These are phyloP conservation scores for Lepeophtheirus nordmannii DNA, from an alignment of 2,888 invertebrate species.

Conservation along the genomic window DNA sequence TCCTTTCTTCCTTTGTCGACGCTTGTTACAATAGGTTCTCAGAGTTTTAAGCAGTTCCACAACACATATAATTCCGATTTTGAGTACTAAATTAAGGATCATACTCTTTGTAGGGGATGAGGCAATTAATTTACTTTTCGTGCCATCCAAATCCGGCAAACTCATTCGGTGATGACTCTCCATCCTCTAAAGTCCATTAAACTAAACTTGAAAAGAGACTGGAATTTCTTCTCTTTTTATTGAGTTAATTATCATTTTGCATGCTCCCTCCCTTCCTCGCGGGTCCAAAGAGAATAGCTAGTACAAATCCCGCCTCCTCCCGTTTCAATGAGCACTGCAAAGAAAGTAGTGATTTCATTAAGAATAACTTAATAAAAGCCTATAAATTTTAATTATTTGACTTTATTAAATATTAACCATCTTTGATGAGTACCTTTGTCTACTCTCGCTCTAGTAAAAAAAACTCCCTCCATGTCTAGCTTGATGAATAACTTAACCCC, in stretches of 20 bases:
- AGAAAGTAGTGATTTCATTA: too few species aligned
- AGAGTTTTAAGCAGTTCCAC: neutral
- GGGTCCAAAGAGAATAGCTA: too few species aligned
- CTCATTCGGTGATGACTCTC: neutral
- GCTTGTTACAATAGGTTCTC: neutral
- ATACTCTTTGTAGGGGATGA: neutral
- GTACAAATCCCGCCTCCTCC: too few species aligned
- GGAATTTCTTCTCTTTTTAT: neutral
- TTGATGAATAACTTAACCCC: too few species aligned
- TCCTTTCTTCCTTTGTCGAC: neutral
- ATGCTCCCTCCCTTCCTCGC: neutral
- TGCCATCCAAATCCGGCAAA: neutral
- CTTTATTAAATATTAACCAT: too few species aligned
- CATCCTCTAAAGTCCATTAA: neutral
- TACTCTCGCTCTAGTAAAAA: too few species aligned
- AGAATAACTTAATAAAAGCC: too few species aligned
- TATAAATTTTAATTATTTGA: too few species aligned
- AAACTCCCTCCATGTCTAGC: too few species aligned
- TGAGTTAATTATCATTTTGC: neutral
- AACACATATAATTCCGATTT: neutral
- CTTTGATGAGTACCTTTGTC: too few species aligned
- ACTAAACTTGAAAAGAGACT: neutral
- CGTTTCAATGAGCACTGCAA: too few species aligned
- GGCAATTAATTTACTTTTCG: neutral
- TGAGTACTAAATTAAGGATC: neutral